Evolutionary conservation across 2,888 invertebrate species (phyloP).

Genomic region (Napeogenes inachia): DNA sequence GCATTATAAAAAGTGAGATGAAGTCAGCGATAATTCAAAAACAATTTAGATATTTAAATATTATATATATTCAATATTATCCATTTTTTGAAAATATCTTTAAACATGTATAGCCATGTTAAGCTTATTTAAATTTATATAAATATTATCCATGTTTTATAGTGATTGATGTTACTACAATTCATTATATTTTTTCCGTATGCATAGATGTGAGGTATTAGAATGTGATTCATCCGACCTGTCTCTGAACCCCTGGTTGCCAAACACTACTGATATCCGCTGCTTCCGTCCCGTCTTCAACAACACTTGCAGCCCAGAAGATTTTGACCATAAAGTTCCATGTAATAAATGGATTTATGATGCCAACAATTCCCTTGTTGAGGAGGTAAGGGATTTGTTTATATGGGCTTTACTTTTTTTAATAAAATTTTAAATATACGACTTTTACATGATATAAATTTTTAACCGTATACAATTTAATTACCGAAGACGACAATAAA

Average conservation of each 20-base stretch:
- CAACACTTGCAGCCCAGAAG: slow-evolving; percentile 8
- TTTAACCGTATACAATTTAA: background rate
- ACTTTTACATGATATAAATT: too few relatives aligned
- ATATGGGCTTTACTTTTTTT: background rate
- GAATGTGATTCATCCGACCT: slow-evolving; percentile 18
- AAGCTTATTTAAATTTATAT: too few relatives aligned
- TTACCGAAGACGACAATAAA: background rate
- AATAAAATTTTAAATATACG: too few relatives aligned
- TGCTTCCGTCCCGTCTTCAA: slow-evolving; percentile 17
- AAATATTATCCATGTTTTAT: too few relatives aligned
- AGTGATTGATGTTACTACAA: too few relatives aligned
- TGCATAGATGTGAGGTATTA: slow-evolving; percentile 18
- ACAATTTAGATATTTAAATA: too few relatives aligned
- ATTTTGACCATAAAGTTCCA: slow-evolving; percentile 3
- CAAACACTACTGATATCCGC: slow-evolving; percentile 11
- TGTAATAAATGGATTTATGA: slow-evolving; percentile 24
- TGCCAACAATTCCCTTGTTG: slow-evolving; percentile 20
- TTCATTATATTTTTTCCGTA: background rate
- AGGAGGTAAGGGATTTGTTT: slow-evolving; percentile 17
- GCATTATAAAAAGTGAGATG: too few relatives aligned
- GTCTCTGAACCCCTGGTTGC: slow-evolving; percentile 14
- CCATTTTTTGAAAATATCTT: too few relatives aligned
- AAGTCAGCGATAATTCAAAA: too few relatives aligned
- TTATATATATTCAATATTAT: too few relatives aligned
- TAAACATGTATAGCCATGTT: too few relatives aligned